Evolutionary conservation across 2,888 invertebrate genomes (phyloP), one percentile per base, ranked within the genome.

Genomic region (Pterobdella sp.): DNA sequence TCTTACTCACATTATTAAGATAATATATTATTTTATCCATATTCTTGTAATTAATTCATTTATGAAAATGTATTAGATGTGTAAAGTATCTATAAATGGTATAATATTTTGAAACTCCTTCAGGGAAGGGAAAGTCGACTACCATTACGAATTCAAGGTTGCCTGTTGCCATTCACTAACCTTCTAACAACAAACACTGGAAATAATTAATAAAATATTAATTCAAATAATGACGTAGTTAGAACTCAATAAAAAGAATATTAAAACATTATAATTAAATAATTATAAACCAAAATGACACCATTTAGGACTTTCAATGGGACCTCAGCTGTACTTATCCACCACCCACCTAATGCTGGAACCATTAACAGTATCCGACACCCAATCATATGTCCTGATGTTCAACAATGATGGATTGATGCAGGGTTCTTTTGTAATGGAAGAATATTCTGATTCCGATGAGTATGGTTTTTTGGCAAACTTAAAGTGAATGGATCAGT

Each of bases 111-210:
- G n/a, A 7, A 22, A 56, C n/a, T n/a, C 60, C 7, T 3, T 26
- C 60, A 56, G 60, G 60, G 60, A 22, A 7, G 60, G 26, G 60
- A 56, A 56, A 56, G 60, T 26, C 18, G 60, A 56, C 60, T 56
- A 26, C 60, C 60, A 22, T 7, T 56, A 26, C 60, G 26, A 22
- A 7, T 56, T 7, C 60, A 56, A 56, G 60, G 60, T 56, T 7
- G n/a, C n/a, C n/a, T n/a, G n/a, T n/a, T n/a, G n/a, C n/a, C n/a
- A n/a, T n/a, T n/a, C n/a, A n/a, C n/a, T n/a, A n/a, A 42, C 7
- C 42, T 7, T 18, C 42, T 14, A 18, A 42, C 7, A 42, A 42
- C 18, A 18, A 42, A 42, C 7, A 42, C 7, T 14, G 7, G 42
- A 42, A 42, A 42, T 14, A 42, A 42, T 42, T 7, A 42, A 42